Conservation (phyloP, 2,113 vertebrate species). For the Tympanuchus pallidicinctus region DNA sequence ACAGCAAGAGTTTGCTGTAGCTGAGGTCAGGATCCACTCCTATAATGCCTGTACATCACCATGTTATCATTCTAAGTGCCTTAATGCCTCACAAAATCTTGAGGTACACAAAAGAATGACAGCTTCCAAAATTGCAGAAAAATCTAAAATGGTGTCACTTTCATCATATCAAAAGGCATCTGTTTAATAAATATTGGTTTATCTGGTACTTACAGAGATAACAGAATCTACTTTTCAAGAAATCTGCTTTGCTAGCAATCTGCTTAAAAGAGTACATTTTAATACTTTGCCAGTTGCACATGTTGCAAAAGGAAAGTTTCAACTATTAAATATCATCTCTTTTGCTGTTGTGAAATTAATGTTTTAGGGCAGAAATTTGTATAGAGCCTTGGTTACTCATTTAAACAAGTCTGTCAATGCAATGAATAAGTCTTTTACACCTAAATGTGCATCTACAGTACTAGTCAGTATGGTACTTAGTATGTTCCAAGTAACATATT, state of each 20-base stretch:
- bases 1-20: not conserved
- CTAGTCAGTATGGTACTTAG: not conserved
- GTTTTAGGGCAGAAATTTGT: not conserved
- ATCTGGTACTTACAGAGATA: not conserved
- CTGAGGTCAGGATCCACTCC: not conserved
- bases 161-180: not conserved
- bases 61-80: accelerated
- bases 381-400: not conserved
- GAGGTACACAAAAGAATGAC: not conserved
- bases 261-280: not conserved
- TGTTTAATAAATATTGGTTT: not conserved
- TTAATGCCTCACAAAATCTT: not conserved
- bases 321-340: not conserved
- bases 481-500: not conserved
- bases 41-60: accelerated
- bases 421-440: not conserved
- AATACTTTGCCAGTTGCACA: not conserved
- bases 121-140: not conserved
- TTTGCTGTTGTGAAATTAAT: not conserved
- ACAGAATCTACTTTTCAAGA: not conserved
- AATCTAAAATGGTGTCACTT: not conserved
- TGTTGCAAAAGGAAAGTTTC: not conserved
- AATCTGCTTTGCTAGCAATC: not conserved
- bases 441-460: not conserved
- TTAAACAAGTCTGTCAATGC: not conserved